Evolutionary conservation across 2,888 invertebrate genomes (phyloP), one percentile per base, ranked within the genome.

Genomic region (Hirtodrosophila duncani): DNA sequence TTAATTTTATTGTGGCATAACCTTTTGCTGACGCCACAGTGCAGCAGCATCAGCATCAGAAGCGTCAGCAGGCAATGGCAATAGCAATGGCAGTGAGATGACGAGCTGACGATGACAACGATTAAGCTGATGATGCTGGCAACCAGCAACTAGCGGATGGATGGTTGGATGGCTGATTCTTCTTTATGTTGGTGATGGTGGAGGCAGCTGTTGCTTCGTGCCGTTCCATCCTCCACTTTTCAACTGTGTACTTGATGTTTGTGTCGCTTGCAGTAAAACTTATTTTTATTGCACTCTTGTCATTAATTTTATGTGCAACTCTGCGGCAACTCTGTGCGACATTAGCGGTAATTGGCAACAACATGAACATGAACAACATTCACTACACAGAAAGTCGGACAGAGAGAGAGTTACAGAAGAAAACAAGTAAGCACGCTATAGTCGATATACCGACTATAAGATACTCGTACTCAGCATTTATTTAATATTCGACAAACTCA

Each of bases 221-320:
- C 46, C 53, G 56, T 56, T 56, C 53, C 45, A 39, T 10, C 41
- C 52, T 38, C 46, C 39, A 23, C 20, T 18, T 21, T 18, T 10
- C 44, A 18, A 9, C 13, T 29, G 33, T 48, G 52, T 48, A 51
- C 34, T 11, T 51, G 60, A 13, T 27, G 37, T 13, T 33, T 33
- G 24, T 33, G 41, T 30, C 58, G 57, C 30, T 49, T 57, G 75
- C 67, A 78, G 75, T 77, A 72, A 78, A 77, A 77, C 65, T 78
- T 75, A 69, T 72, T 77, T n/a, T 77, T 77, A 77, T 78, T 55
- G 71, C 72, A 63, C 72, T 72, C 77, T 77, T 78, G 78, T 77
- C 77, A 75, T 77, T 77, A 77, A 77, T 77, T 77, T 77, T 78
- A 77, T 77, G 77, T 72, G 75, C 67, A 67, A n/a, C n/a, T n/a